phyloP scores from a whole-genome alignment of 1,140 invertebrate genomes.

The Melipona quadrifasciata region DNA sequence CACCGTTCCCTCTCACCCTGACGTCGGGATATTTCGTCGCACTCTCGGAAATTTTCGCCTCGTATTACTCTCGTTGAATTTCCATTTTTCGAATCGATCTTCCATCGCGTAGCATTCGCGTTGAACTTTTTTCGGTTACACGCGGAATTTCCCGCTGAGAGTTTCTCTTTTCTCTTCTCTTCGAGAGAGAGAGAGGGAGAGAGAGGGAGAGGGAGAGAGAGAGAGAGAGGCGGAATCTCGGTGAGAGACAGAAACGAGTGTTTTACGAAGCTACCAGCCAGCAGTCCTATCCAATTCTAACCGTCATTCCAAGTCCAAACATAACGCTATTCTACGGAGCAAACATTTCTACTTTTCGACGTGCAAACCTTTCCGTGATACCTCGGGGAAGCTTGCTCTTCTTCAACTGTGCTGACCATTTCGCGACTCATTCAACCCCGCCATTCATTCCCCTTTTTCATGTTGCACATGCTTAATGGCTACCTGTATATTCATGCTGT shows the following conservation, averaged over 20 bases:
- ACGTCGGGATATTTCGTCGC: background rate
- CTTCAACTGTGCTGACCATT: conserved; percentile 79
- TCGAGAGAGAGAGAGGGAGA: too few relatives aligned
- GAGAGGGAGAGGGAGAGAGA: too few relatives aligned
- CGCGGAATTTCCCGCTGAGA: too few relatives aligned
- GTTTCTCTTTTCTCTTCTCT: background rate
- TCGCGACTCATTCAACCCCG: conserved; percentile 77
- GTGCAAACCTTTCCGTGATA: conserved; percentile 73
- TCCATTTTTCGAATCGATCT: background rate
- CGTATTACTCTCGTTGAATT: background rate
- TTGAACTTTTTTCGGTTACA: background rate
- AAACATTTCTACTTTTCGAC: conserved; percentile 79
- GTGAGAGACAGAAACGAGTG: conserved; percentile 31
- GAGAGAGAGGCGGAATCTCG: background rate
- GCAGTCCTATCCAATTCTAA: conserved; percentile 74
- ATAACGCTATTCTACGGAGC: conserved; percentile 77
- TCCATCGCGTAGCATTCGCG: background rate
- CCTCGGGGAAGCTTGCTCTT: conserved; percentile 72
- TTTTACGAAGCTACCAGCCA: conserved; percentile 45
- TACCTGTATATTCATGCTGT: conserved; percentile 50
- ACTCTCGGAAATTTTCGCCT: too few relatives aligned
- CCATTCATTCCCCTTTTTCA: conserved; percentile 57
- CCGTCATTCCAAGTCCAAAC: conserved; percentile 80
- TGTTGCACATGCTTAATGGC: conserved; percentile 60
- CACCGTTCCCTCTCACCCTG: background rate